A percentile compares a stretch with the other conserved stretches of the same genome.
Evolutionary conservation across 1,140 invertebrate genomes (phyloP).

Genomic region (Melitaea cinxia): DNA sequence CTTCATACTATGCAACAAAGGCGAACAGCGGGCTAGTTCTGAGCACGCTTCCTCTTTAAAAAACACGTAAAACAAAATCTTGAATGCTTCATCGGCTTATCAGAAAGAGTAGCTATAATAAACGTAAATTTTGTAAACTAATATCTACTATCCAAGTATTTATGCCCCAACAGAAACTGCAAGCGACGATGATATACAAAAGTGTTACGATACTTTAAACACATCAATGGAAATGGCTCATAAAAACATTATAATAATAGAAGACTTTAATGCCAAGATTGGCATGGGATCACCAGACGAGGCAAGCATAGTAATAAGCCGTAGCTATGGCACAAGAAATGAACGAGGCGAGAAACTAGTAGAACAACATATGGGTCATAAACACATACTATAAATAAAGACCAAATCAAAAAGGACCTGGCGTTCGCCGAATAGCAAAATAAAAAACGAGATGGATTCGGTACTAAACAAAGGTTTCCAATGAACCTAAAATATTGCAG

Average conservation of each 20-base stretch:
- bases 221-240: conserved; percentile 1
- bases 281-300: background rate
- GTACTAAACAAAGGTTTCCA: no score
- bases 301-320: no score
- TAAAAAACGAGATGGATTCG: no score
- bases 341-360: no score
- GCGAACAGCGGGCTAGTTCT: background rate
- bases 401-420: no score
- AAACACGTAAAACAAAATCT: conserved; percentile 1
- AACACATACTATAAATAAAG: no score
- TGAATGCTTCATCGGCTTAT: conserved; percentile 9
- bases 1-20: background rate
- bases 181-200: background rate
- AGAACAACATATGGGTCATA: no score
- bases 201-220: conserved; percentile 14
- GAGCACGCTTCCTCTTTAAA: background rate
- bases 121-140: background rate
- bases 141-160: conserved; percentile 17
- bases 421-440: no score
- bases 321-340: no score
- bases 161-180: conserved; percentile 11
- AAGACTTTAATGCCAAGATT: background rate
- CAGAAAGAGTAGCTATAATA: conserved; percentile 11
- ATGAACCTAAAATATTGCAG: no score
- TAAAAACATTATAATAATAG: conserved; percentile 3